These are phyloP conservation scores for Gortyna flavago DNA, from an alignment of 2,888 invertebrate species.

Conservation along the genomic window DNA sequence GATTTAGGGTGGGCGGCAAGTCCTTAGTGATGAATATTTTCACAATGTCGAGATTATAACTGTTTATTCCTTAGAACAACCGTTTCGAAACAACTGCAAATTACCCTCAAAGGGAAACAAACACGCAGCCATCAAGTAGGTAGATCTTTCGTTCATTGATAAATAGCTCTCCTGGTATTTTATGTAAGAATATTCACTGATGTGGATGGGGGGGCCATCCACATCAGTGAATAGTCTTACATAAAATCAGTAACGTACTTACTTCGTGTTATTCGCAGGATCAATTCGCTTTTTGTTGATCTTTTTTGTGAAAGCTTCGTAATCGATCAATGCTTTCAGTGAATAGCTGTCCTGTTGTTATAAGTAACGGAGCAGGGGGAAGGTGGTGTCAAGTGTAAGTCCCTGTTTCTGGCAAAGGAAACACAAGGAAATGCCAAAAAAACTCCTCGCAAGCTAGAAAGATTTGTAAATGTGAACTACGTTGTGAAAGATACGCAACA, in stretches of 20 bases:
- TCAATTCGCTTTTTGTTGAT: slow-evolving; percentile 60
- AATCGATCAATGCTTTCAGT: slow-evolving; percentile 69
- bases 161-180: slow-evolving; percentile 53
- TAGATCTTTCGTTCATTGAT: slow-evolving; percentile 53
- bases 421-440: slow-evolving; percentile 29
- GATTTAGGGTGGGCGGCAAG: neutral
- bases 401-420: slow-evolving; percentile 38
- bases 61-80: slow-evolving; percentile 19
- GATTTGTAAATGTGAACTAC: slow-evolving; percentile 40
- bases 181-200: too few species aligned
- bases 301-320: slow-evolving; percentile 61
- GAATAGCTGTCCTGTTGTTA: slow-evolving; percentile 58
- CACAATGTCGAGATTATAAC: slow-evolving; percentile 8
- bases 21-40: slow-evolving; percentile 6
- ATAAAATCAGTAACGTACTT: slow-evolving; percentile 55
- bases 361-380: slow-evolving; percentile 11
- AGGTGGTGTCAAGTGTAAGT: slow-evolving; percentile 15
- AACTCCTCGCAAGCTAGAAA: slow-evolving; percentile 19
- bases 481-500: slow-evolving; percentile 54
- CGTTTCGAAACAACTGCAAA: slow-evolving; percentile 31
- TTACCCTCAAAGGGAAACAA: slow-evolving; percentile 36
- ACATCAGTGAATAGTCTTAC: slow-evolving; percentile 45
- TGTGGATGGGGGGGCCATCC: too few species aligned
- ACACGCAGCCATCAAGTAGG: slow-evolving; percentile 46
- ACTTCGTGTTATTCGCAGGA: slow-evolving; percentile 36